phyloP scores from a whole-genome alignment of 1,140 invertebrate species.

The Chlorops oryzae region DNA sequence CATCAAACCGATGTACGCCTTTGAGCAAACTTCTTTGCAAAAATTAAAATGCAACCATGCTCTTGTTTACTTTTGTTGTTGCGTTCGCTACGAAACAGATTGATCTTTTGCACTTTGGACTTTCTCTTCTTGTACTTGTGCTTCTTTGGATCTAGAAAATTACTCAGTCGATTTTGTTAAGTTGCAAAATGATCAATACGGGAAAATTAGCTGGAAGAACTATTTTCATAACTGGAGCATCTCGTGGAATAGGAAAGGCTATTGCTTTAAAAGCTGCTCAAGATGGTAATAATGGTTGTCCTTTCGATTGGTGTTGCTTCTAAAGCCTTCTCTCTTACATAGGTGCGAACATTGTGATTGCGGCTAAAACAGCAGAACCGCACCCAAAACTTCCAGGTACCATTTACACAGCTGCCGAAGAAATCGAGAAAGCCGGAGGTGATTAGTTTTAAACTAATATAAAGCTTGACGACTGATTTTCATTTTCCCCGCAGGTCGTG shows the following conservation, averaged over 20 bases:
- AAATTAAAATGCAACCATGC: neutral
- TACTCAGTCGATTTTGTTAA: too few species aligned
- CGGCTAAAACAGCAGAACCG: conserved; percentile 91
- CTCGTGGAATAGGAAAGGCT: conserved; percentile 93
- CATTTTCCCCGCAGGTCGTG: conserved; percentile 73
- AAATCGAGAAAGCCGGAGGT: conserved; percentile 63
- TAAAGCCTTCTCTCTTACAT: too few species aligned
- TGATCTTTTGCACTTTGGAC: conserved; percentile 32
- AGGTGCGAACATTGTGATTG: conserved; percentile 92
- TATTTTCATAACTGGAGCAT: conserved; percentile 93
- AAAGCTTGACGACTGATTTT: neutral
- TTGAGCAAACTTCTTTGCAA: too few species aligned
- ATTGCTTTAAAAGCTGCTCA: conserved; percentile 89
- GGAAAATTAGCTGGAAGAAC: conserved; percentile 86
- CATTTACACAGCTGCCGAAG: conserved; percentile 93
- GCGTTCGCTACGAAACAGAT: neutral
- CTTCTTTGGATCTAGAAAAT: neutral
- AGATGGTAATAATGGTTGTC: too few species aligned
- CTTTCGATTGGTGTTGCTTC: too few species aligned
- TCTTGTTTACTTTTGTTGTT: neutral
- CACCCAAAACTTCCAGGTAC: conserved; percentile 98
- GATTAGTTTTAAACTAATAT: conserved; percentile 2
- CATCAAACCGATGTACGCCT: too few species aligned
- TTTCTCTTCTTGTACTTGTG: conserved; percentile 24
- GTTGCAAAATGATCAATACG: conserved; percentile 47